Percentiles rank a stretch among this genome's conserved stretches.
These are phyloP conservation scores for Galbula dea DNA, from an alignment of 2,113 vertebrate genomes.

Conservation along the genomic window DNA sequence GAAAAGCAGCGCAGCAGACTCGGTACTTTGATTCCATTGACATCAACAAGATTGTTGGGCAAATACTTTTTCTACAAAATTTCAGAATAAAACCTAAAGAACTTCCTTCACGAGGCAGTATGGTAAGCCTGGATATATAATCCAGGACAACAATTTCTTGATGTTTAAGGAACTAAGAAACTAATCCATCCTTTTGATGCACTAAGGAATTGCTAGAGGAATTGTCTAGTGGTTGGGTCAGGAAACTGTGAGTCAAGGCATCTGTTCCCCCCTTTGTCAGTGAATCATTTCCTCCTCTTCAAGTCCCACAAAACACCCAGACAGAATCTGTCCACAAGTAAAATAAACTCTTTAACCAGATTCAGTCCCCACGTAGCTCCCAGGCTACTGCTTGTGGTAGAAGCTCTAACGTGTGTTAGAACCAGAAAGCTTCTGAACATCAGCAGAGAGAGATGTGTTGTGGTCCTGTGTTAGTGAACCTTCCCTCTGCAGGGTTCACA, in stretches of 20 bases:
- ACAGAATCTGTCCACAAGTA: slow-evolving; percentile 18
- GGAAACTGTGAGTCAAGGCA: slow-evolving; percentile 39
- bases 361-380: background rate
- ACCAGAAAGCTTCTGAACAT: background rate
- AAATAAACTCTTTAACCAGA: background rate
- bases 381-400: background rate
- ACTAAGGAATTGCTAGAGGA: slow-evolving; percentile 1
- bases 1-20: background rate
- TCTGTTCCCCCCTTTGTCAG: slow-evolving; percentile 33
- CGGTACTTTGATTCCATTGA: background rate
- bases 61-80: background rate
- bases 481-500: background rate
- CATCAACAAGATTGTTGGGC: background rate
- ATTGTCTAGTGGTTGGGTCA: slow-evolving; percentile 36
- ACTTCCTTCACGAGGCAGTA: background rate
- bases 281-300: slow-evolving; percentile 60
- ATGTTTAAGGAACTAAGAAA: slow-evolving; percentile 13
- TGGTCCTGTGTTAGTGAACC: background rate
- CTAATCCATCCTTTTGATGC: slow-evolving; percentile 8
- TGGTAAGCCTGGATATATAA: background rate
- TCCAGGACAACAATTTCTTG: background rate
- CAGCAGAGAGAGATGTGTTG: background rate
- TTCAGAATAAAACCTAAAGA: background rate
- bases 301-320: slow-evolving; percentile 15
- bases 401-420: background rate